A percentile compares a stretch with the other conserved stretches of the same genome.
Evolutionary conservation across 2,797 vertebrate species (phyloP).

Genomic region (Anguilla obscura): DNA sequence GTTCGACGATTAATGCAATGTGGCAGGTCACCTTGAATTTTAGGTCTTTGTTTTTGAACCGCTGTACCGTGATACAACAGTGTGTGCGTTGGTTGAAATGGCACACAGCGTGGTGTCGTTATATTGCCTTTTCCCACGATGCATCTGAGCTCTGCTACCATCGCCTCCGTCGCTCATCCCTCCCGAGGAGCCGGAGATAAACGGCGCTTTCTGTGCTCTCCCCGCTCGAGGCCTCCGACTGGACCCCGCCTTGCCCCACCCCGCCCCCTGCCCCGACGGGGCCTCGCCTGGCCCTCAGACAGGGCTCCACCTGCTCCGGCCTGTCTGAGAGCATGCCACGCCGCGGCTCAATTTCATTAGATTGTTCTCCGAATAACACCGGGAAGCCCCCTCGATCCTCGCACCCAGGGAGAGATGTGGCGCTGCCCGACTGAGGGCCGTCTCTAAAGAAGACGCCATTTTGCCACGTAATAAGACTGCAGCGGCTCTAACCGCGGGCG

Average conservation of each 20-base stretch:
- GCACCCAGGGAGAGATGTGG: neutral
- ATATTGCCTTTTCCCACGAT: neutral
- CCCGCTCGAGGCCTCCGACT: slow-evolving; percentile 34
- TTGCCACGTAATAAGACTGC: neutral
- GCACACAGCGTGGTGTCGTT: neutral
- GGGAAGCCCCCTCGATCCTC: slow-evolving; percentile 26
- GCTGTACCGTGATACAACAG: neutral
- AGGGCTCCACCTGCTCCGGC: neutral
- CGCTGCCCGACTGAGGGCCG: neutral
- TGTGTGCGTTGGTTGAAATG: neutral
- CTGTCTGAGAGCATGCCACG: neutral
- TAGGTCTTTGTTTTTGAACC: neutral
- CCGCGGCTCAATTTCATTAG: slow-evolving; percentile 36
- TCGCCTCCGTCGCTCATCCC: slow-evolving; percentile 40
- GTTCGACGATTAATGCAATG: neutral
- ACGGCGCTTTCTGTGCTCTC: slow-evolving; percentile 29
- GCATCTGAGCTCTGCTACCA: neutral
- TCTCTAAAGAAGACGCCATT: neutral
- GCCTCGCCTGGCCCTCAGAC: neutral
- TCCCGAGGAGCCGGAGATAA: slow-evolving; percentile 49
- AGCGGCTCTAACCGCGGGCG: neutral
- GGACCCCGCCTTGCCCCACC: slow-evolving; percentile 31
- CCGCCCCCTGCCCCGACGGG: slow-evolving; percentile 33
- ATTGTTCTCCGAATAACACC: slow-evolving; percentile 34
- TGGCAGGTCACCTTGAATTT: neutral